Conservation (phyloP, 2,113 vertebrate genomes). For the Nanger granti region DNA sequence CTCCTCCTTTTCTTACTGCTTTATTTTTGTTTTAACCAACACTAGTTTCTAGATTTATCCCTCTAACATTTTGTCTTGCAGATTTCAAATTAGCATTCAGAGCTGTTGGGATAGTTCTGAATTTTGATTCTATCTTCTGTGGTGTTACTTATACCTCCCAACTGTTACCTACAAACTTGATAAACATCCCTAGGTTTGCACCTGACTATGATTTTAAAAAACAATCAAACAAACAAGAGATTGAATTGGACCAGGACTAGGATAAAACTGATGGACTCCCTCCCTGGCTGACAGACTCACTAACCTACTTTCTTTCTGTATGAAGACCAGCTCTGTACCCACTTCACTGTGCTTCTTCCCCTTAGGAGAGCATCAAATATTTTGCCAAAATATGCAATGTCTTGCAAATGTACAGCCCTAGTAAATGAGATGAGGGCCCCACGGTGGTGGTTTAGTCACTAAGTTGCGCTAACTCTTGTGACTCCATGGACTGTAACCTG, state of each 20-base stretch:
- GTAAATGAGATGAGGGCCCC: not conserved
- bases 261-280: not conserved
- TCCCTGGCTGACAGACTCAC: conserved; percentile 12
- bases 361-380: not conserved
- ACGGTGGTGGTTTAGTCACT: not conserved
- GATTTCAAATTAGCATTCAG: conserved; percentile 69
- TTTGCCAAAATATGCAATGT: conserved; percentile 8
- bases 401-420: not conserved
- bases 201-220: conserved; percentile 46
- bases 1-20: not conserved
- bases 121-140: conserved; percentile 51
- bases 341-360: not conserved
- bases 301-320: not conserved
- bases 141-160: conserved; percentile 40
- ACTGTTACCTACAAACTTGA: conserved; percentile 56
- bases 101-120: conserved; percentile 39
- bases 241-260: not conserved
- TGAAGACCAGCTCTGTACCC: not conserved
- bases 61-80: conserved; percentile 52
- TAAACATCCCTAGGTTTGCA: conserved; percentile 29
- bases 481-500: not conserved
- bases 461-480: not conserved
- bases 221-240: conserved; percentile 30
- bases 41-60: conserved; percentile 59
- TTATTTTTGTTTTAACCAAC: conserved; percentile 52